phyloP scores from a whole-genome alignment of 2,888 invertebrate species.

The Kuschelorhynchus macadamiae region DNA sequence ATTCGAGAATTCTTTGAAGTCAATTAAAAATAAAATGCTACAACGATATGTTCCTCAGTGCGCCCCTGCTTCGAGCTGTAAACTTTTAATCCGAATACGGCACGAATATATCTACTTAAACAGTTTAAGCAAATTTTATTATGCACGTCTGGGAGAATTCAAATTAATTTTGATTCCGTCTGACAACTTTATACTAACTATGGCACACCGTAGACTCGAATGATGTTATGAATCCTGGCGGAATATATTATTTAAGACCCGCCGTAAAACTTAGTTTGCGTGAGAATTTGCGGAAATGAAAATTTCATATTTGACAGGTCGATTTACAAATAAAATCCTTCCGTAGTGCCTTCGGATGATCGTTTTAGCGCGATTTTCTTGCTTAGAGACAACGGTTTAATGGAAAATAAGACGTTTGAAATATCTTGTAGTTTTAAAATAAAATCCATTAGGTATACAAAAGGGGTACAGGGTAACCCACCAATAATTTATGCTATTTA shows the following conservation, averaged over 20 bases:
- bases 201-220: conserved; percentile 13
- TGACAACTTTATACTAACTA: conserved; percentile 26
- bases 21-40: too few relatives aligned
- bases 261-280: background rate
- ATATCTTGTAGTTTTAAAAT: too few relatives aligned
- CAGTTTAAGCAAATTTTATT: conserved; percentile 24
- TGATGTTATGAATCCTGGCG: conserved; percentile 18
- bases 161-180: conserved; percentile 27
- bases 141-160: conserved; percentile 21
- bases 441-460: too few relatives aligned
- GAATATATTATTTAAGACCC: conserved; percentile 22
- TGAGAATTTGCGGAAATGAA: background rate
- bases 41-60: too few relatives aligned
- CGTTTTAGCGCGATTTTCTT: too few relatives aligned
- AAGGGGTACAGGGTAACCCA: too few relatives aligned
- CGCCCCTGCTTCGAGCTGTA: background rate
- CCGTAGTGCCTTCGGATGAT: too few relatives aligned
- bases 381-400: too few relatives aligned
- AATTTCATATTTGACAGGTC: background rate
- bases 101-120: conserved; percentile 7
- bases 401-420: too few relatives aligned
- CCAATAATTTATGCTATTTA: too few relatives aligned
- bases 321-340: background rate
- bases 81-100: conserved; percentile 1
- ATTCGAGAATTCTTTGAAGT: too few relatives aligned